Base-by-base conservation (phyloP, 2,888 invertebrate genomes). In the Dione juno region DNA sequence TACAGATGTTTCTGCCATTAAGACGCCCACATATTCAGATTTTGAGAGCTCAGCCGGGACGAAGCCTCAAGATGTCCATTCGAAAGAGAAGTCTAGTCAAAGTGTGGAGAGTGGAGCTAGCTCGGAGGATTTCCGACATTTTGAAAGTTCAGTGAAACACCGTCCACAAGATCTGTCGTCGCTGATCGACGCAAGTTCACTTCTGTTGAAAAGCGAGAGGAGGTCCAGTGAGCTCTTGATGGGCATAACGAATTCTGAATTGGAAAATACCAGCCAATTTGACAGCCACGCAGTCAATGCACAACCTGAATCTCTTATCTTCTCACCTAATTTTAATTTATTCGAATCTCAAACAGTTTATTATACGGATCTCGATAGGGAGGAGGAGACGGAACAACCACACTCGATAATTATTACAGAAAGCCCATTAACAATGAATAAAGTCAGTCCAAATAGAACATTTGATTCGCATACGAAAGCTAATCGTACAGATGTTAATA, bases 361-460 rank as follows among this genome's bases (percentile, higher is more conserved):
- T 79, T 81, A 88, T 74, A 84, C 88, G 14, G 86, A 89, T 78
- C 83, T 88, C 67, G 87, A 88, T 70, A 76, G 78, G 14, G 90
- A 90, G 63, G 91, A 92, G 73, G 92, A 90, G 75, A 89, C 83
- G 28, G 92, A 92, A 61, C 92, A 92, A 75, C 92, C 92, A 19
- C 92, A 92, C 77, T 92, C 92, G 45, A 90, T 92, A 19, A 92
- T 92, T 9, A 86, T 92, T 61, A 92, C 92, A 5, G 90, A 91
- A 78, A 82, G 84, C 48, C 84, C 85, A 43, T 80, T 87, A 77
- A 81, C 84, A 69, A 75, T 81, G 11, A 77, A 80, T 57, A 87
- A 82, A 76, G 80, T 83, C 19, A 87, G 78, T 75, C 81, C 84
- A 0, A 86, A 82, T 70, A 79, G 76, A 59, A 84, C 84, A 9